phyloP scores from a whole-genome alignment of 2,888 invertebrate species.

The Noctua janthe region DNA sequence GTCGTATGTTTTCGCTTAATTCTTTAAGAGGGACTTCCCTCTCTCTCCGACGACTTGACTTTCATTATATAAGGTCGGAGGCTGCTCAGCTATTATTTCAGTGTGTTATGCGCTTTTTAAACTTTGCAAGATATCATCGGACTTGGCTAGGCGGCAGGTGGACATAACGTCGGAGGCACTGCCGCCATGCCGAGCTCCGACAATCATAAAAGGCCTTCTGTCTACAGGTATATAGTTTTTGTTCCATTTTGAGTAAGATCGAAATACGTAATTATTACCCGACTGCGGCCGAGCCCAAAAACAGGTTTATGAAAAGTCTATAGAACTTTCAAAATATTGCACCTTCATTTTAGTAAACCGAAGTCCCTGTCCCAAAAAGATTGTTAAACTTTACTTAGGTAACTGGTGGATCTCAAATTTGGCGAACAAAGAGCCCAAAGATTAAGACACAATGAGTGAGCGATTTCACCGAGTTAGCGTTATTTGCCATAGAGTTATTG shows the following conservation, averaged over 20 bases:
- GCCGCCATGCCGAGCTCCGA: background rate
- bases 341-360: background rate
- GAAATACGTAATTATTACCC: background rate
- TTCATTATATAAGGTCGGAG: constrained; percentile 5
- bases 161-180: background rate
- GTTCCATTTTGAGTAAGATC: background rate
- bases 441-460: constrained; percentile 12
- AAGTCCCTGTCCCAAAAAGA: background rate
- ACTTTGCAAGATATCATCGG: background rate
- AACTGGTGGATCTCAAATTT: background rate
- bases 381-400: background rate
- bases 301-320: background rate
- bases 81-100: background rate
- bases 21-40: background rate
- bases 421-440: background rate
- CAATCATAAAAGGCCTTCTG: background rate
- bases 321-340: background rate
- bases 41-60: constrained; percentile 8
- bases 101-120: constrained; percentile 12
- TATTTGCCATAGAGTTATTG: constrained; percentile 41
- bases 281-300: background rate
- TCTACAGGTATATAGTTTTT: background rate
- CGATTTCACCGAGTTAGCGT: constrained; percentile 16
- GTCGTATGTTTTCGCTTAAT: constrained; percentile 26
- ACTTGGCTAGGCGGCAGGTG: background rate